phyloP scores from a whole-genome alignment of 2,888 invertebrate genomes.

The Ditylenchus weischeri region DNA sequence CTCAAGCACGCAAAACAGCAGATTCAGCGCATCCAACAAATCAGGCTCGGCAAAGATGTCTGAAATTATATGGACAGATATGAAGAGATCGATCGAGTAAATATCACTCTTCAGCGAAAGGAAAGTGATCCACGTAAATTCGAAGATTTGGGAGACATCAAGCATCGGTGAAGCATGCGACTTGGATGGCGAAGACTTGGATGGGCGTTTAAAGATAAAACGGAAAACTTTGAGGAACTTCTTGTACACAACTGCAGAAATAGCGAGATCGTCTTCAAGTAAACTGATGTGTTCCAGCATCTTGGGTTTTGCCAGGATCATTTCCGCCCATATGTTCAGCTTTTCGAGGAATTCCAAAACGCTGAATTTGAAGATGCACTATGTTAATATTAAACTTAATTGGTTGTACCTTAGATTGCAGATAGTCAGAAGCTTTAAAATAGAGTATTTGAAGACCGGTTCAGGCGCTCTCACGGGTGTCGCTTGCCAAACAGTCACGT shows the following conservation, averaged over 20 bases:
- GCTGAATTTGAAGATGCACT: slow-evolving; percentile 64
- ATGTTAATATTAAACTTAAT: too few species aligned
- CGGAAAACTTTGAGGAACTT: slow-evolving; percentile 83
- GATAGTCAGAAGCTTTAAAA: slow-evolving; percentile 27
- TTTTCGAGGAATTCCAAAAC: slow-evolving; percentile 88
- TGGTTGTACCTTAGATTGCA: slow-evolving; percentile 26
- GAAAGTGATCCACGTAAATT: slow-evolving; percentile 39
- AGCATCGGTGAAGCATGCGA: slow-evolving; percentile 17
- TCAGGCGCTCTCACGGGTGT: slow-evolving; percentile 35
- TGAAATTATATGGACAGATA: slow-evolving; percentile 13
- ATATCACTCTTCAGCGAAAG: slow-evolving; percentile 36
- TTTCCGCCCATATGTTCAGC: slow-evolving; percentile 89
- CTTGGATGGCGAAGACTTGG: slow-evolving; percentile 2
- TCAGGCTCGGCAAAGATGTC: slow-evolving; percentile 72
- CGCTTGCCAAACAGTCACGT: slow-evolving; percentile 36
- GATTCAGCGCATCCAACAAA: slow-evolving; percentile 86
- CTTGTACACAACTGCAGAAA: slow-evolving; percentile 86
- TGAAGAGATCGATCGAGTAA: background rate
- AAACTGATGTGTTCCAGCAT: slow-evolving; percentile 75
- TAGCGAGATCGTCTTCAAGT: slow-evolving; percentile 83
- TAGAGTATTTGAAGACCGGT: slow-evolving; percentile 29
- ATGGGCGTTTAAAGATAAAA: slow-evolving; percentile 70
- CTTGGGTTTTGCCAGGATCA: slow-evolving; percentile 80
- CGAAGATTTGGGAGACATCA: slow-evolving; percentile 30
- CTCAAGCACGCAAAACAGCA: slow-evolving; percentile 85